Evolutionary conservation across 2,113 vertebrate species (phyloP), one percentile per base, ranked within the genome.

Genomic region (Emydura subglobosa): DNA sequence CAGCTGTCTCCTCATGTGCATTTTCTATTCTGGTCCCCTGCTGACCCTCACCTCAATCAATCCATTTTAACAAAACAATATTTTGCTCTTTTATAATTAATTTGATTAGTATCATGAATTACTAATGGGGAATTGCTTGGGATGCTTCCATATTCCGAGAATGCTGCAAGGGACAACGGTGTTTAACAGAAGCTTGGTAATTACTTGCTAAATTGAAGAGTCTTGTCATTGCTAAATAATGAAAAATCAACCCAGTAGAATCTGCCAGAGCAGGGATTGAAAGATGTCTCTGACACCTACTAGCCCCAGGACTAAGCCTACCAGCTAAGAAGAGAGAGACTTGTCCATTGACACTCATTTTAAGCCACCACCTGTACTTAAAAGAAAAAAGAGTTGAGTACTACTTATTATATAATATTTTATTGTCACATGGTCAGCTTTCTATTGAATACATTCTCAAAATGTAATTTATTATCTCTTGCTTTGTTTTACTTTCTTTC

Each of bases 121-220:
- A 59, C 74, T 57, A 87, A 47, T 31, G 16, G 39, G 83, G 80
- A 94, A 74, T 4, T 21, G n/a, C n/a, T 44, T 57, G 39, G 24
- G 39, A 44, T 44, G 81, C 54, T 57, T 57, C 81, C 9, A 29
- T 57, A 39, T 57, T 82, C 55, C 44, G 81, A 44, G 53, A 82
- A 25, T 31, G 54, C 27, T 57, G 27, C 10, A 44, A 57, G 53
- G 27, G 42, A 13, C 53, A 57, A 25, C 44, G n/a, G 7, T 57
- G 29, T 87, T 76, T 16, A 53, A 53, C 89, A 80, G 7, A 50
- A 21, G 85, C 16, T 91, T 76, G 24, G 2, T 2, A 83, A 55
- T 72, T 91, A 22, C 57, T 82, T 82, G 39, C n/a, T 53, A 78
- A 89, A 94, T 85, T 85, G 91, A 54, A 85, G 88, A 82, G 55